Base-by-base conservation (phyloP, 2,888 invertebrate species). In the Leptinotarsa peninsularis region DNA sequence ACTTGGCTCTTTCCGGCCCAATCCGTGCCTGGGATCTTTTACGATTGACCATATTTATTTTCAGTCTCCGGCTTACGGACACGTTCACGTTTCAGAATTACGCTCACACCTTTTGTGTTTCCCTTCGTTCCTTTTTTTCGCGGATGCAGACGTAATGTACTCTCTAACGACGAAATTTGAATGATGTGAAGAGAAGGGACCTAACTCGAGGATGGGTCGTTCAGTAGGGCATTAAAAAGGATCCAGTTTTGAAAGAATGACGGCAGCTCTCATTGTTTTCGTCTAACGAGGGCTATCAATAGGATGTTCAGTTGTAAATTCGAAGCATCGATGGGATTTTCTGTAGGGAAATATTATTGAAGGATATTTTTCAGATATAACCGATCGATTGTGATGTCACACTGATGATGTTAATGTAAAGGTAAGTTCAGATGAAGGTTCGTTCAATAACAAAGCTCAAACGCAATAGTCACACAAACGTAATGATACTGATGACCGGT, bases 71-170 rank as follows among this genome's bases (percentile, higher is more conserved):
- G 67, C 58, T 50, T 66, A 66, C 74, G 76, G 78, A 76, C 75
- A 78, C 75, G 73, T 67, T 73, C 75, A 70, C 67, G 72, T 76
- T 72, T 72, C 76, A 72, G 74, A 58, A 72, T 75, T 75, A 71
- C 67, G 67, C 71, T 74, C 60, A 67, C 71, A 74, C 74, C 74
- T 74, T 74, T 74, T 74, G 71, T 71, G 71, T 66, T 71, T 74
- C 66, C 69, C 67, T 74, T 71, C 63, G 63, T 27, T 63, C 43
- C 27, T 63, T 63, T 63, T 43, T 63, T 63, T n/a, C 63, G n/a
- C 63, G 33, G n/a, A 63, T 43, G 63, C 43, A 63, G 43, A 33
- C 63, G 63, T 71, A 67, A 71, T 66, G 67, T 63, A 66, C 66
- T 27, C 56, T 49, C 49, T 71, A 74, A 74, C 74, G 58, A 74